Evolutionary conservation across 2,797 vertebrate species (phyloP), one percentile per base, ranked within the genome.

Genomic region (Sebastes kiyomatsui): DNA sequence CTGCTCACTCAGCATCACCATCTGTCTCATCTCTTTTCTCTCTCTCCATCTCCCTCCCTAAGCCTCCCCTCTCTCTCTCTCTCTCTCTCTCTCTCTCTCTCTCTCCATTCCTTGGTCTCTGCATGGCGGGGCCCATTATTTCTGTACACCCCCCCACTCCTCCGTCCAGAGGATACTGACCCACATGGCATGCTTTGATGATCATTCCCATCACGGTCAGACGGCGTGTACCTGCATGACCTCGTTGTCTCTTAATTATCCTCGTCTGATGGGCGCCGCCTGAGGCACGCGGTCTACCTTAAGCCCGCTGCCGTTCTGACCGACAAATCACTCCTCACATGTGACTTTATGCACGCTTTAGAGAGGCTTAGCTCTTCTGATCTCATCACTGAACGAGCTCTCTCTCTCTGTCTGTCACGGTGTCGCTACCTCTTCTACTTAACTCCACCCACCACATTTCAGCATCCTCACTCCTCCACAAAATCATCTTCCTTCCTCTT

Each of bases 241-340:
- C 89, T 90, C 61, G 32, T 81, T 90, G 86, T 90, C 79, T 90
- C 84, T 87, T 91, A 91, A 93, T 94, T 90, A 94, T 90, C 85
- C 81, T 82, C 75, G 79, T 89, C 72, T 85, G 87, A 91, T 90
- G 81, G 20, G 67, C 54, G 9, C 77, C 71, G 87, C 93, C 80
- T 20, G 77, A 79, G 76, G 91, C 86, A 77, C 33, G 0, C n/a
- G 58, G 80, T 83, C 81, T 81, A 66, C 83, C 77, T 87, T 85
- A 81, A 88, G 83, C 87, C 81, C 30, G 70, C 54, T 82, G 62
- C 74, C 56, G 13, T 62, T 82, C 78, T 84, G 84, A 85, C 88
- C 28, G 59, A 86, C 81, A 92, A 90, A 88, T 92, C 82, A 89
- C 85, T 82, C 79, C 81, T 85, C 72, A 72, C 61, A 86, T 82